phyloP scores from a whole-genome alignment of 2,113 vertebrate species.

The Irena cyanogastra region DNA sequence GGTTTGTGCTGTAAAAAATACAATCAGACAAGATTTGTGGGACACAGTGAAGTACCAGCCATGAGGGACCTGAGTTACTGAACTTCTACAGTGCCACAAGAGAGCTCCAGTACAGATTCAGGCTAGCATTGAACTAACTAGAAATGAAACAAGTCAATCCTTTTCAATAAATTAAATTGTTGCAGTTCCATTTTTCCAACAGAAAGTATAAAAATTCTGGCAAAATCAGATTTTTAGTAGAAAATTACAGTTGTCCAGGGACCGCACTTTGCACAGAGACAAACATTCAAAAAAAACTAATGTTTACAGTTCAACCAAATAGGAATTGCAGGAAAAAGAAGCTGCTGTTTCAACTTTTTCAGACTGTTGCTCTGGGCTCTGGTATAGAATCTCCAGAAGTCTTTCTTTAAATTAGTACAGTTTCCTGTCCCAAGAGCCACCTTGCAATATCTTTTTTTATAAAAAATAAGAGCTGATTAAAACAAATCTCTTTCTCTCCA shows the following conservation, averaged over 20 bases:
- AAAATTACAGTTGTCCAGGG: background rate
- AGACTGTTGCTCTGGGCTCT: background rate
- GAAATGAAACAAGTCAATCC: background rate
- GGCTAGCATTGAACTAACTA: background rate
- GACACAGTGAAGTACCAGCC: background rate
- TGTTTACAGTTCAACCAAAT: background rate
- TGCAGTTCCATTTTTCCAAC: background rate
- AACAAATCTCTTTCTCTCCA: background rate
- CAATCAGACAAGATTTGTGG: background rate
- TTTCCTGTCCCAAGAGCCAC: background rate
- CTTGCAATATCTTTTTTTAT: background rate
- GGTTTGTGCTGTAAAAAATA: background rate
- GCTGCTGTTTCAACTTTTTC: background rate
- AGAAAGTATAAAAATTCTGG: background rate
- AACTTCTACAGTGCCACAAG: background rate
- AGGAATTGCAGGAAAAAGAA: background rate
- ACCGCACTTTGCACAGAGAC: rapidly evolving
- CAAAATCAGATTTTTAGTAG: background rate
- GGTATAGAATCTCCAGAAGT: background rate
- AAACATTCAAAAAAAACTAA: background rate
- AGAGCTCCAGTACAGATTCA: background rate
- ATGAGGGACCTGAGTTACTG: background rate
- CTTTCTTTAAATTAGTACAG: background rate
- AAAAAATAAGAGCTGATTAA: background rate
- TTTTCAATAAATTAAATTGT: background rate